phyloP scores from a whole-genome alignment of 2,113 vertebrate species.

The Ginglymostoma cirratum region DNA sequence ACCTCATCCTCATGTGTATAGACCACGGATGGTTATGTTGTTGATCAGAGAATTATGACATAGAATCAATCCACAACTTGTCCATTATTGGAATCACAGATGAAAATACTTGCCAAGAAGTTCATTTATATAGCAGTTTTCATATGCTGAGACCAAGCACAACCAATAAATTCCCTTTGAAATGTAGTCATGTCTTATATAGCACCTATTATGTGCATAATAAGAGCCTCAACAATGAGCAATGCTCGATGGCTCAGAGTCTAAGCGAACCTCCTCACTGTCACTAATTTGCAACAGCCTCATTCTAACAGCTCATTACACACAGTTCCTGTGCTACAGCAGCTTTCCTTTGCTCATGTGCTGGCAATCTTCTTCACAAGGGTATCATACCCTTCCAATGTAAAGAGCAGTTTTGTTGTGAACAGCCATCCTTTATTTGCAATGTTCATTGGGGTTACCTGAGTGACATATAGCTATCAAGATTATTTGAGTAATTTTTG shows the following conservation, averaged over 20 bases:
- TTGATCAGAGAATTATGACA: no score
- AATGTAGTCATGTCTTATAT: background rate
- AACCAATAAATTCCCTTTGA: background rate
- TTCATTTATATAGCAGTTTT: background rate
- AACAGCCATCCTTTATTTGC: background rate
- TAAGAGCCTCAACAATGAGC: background rate
- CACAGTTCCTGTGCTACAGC: background rate
- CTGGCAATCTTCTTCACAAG: background rate
- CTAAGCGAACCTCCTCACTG: background rate
- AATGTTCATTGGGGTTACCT: background rate
- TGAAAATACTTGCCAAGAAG: background rate
- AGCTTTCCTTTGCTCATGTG: no score
- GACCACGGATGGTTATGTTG: no score
- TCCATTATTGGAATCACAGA: background rate
- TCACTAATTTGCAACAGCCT: background rate
- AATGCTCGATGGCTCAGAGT: background rate
- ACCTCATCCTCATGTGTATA: background rate
- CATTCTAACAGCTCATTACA: background rate
- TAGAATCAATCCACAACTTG: background rate
- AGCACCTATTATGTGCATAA: background rate
- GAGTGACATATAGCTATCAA: background rate
- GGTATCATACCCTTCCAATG: background rate
- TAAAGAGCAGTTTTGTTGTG: background rate
- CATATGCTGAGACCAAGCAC: background rate
- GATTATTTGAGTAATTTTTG: background rate